Conservation (phyloP, 2,797 vertebrate genomes). For the Pachyuromys duprasi region DNA sequence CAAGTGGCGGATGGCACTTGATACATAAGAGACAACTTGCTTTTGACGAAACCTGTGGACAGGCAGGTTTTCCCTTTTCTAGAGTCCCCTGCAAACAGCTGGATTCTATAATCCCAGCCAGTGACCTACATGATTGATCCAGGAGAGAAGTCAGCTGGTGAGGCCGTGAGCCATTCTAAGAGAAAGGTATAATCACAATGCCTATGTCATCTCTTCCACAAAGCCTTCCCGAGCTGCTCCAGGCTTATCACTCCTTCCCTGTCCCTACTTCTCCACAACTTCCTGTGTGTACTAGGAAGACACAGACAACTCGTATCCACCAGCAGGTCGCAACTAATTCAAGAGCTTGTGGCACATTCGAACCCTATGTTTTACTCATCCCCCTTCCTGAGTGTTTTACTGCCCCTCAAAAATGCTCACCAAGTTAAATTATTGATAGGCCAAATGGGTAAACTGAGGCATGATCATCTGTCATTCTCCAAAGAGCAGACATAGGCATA, state of each 20-base stretch:
- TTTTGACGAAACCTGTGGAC: background rate
- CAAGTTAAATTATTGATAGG: conserved; percentile 16
- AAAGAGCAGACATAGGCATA: background rate
- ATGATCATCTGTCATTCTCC: background rate
- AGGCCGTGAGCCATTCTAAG: background rate
- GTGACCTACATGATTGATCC: background rate
- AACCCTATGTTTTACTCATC: background rate
- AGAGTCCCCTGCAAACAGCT: background rate
- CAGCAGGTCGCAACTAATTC: background rate
- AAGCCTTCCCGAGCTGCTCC: background rate
- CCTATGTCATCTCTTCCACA: background rate
- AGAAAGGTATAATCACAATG: background rate
- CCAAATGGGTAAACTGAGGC: background rate
- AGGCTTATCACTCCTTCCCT: background rate
- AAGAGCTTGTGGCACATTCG: background rate
- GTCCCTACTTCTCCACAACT: background rate
- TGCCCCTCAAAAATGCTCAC: background rate
- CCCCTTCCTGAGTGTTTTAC: background rate
- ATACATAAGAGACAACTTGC: background rate
- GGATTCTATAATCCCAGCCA: background rate
- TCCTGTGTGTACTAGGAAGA: background rate
- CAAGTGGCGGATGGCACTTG: background rate
- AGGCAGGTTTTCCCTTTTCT: background rate
- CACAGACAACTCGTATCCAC: background rate
- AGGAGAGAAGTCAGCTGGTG: background rate